Evolutionary conservation across 1,140 invertebrate genomes (phyloP).

Genomic region (Drosophila paulistorum): DNA sequence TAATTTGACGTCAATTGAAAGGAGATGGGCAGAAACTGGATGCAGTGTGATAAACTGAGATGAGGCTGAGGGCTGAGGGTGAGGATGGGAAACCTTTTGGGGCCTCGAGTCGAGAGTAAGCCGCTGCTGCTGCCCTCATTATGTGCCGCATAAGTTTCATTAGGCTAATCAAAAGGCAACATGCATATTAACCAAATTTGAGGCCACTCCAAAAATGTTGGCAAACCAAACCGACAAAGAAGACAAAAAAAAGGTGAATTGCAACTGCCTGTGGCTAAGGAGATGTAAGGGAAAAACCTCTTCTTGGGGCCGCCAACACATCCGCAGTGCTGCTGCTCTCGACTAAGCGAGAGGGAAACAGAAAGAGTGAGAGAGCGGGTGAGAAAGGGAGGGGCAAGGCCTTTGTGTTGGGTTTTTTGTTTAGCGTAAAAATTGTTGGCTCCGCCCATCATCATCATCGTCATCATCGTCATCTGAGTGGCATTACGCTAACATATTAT

Average conservation of each 20-base stretch:
- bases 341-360: slow-evolving; percentile 14
- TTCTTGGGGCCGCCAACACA: slow-evolving; percentile 54
- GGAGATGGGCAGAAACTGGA: slow-evolving; percentile 23
- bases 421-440: slow-evolving; percentile 73
- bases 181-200: slow-evolving; percentile 76
- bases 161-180: slow-evolving; percentile 75
- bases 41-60: background rate
- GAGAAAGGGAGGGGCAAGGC: slow-evolving; percentile 10
- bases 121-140: slow-evolving; percentile 25
- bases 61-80: too few species aligned
- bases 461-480: slow-evolving; percentile 73
- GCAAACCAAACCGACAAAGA: slow-evolving; percentile 28
- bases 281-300: slow-evolving; percentile 54
- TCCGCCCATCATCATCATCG: slow-evolving; percentile 67
- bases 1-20: slow-evolving; percentile 71
- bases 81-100: too few species aligned
- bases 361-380: background rate
- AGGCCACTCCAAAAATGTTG: slow-evolving; percentile 48
- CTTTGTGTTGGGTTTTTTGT: slow-evolving; percentile 70
- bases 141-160: slow-evolving; percentile 71
- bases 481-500: slow-evolving; percentile 81
- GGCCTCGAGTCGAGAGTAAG: too few species aligned
- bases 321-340: slow-evolving; percentile 46
- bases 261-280: slow-evolving; percentile 52
- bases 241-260: slow-evolving; percentile 27